A percentile compares a stretch with the other conserved stretches of the same genome.
Conservation (phyloP, 2,797 vertebrate species). For the Manis javanica region DNA sequence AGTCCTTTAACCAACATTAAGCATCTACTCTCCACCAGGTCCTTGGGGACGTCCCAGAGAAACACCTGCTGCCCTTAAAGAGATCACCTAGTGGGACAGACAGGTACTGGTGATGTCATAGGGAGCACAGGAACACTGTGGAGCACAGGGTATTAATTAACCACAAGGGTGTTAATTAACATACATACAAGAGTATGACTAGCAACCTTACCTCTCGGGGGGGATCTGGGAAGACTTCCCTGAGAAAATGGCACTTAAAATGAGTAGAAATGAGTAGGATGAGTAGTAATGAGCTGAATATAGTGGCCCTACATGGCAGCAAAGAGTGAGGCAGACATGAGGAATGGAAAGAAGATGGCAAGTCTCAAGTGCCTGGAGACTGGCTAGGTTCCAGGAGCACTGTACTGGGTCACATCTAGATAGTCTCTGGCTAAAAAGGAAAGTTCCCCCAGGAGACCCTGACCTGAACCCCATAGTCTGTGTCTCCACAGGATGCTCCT, state of each 20-base stretch:
- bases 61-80: background rate
- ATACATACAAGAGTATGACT: too few species aligned
- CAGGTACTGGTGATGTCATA: too few species aligned
- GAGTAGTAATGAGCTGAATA: background rate
- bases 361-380: background rate
- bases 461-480: background rate
- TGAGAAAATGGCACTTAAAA: background rate
- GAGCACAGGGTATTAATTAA: background rate
- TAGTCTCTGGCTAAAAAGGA: background rate
- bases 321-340: background rate
- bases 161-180: too few species aligned
- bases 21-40: background rate
- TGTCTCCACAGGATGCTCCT: background rate
- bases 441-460: background rate
- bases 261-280: background rate
- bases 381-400: background rate
- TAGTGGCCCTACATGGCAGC: background rate
- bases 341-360: background rate
- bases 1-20: background rate
- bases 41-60: background rate
- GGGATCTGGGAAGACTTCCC: background rate
- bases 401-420: background rate
- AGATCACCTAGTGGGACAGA: background rate
- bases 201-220: fast-evolving
- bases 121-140: background rate